Evolutionary conservation across 1,140 invertebrate genomes (phyloP).

Genomic region (Scaptomyza graminum): DNA sequence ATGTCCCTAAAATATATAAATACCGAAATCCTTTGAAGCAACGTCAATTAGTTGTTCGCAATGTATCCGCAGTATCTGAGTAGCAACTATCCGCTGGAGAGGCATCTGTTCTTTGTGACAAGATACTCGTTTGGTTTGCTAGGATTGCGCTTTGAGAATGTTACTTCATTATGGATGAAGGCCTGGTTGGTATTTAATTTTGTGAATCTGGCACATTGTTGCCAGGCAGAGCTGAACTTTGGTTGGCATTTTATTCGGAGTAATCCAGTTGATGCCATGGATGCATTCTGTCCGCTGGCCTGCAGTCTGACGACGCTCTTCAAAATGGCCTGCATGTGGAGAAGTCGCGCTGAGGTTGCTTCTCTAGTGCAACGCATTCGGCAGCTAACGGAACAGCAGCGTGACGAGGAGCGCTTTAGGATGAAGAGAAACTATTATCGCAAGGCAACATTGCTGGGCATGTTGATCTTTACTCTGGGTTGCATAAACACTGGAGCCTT

Average conservation of each 20-base stretch:
- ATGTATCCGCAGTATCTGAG: conserved; percentile 59
- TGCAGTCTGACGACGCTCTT: conserved; percentile 63
- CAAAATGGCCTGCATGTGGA: conserved; percentile 64
- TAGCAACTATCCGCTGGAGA: conserved; percentile 48
- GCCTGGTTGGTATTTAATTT: conserved; percentile 59
- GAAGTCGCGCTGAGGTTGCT: conserved; percentile 43
- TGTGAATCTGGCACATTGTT: conserved; percentile 58
- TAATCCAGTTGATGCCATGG: conserved; percentile 63
- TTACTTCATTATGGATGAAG: conserved; percentile 4
- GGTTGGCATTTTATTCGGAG: conserved; percentile 52
- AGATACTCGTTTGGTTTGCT: conserved; percentile 58
- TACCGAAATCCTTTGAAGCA: neutral
- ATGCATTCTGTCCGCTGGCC: conserved; percentile 66
- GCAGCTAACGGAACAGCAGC: conserved; percentile 40
- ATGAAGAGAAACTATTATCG: conserved; percentile 36
- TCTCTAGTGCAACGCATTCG: conserved; percentile 48
- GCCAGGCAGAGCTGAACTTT: conserved; percentile 62
- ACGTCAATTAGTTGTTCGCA: neutral
- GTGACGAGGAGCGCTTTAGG: neutral
- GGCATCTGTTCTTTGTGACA: conserved; percentile 64
- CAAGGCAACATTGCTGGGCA: conserved; percentile 44
- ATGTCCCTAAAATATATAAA: conserved; percentile 29
- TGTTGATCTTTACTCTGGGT: conserved; percentile 62
- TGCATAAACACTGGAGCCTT: conserved; percentile 53
- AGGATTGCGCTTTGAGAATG: conserved; percentile 42